Conservation (phyloP, 1,140 invertebrate species). For the Ceratosolen fusciceps region DNA sequence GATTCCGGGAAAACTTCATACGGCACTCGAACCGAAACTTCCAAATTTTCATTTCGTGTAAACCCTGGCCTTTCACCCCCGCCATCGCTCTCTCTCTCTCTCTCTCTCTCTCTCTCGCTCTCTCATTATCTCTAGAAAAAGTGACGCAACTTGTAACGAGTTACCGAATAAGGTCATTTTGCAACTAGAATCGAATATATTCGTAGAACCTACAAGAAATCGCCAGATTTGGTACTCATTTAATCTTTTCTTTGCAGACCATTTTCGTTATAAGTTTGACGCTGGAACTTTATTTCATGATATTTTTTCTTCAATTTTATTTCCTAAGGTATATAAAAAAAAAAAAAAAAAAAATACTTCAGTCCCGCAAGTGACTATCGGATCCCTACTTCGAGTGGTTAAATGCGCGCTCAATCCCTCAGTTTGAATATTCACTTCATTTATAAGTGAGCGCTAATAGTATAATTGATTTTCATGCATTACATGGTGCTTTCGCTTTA, state of each 20-base stretch:
- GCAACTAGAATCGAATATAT: not conserved
- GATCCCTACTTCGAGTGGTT: not conserved
- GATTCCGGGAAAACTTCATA: constrained; percentile 16
- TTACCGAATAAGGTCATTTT: constrained; percentile 35
- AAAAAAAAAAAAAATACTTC: too few relatives aligned
- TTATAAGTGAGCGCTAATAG: not conserved
- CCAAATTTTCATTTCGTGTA: not conserved
- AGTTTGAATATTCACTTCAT: not conserved
- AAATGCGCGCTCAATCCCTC: not conserved
- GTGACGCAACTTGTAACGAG: not conserved
- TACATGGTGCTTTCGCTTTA: not conserved
- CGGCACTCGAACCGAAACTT: not conserved
- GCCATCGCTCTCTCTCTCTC: not conserved
- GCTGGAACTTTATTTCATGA: not conserved
- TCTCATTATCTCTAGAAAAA: not conserved
- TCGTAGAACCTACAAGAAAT: not conserved
- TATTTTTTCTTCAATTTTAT: not conserved
- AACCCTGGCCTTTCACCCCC: not conserved
- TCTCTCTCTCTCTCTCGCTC: not conserved
- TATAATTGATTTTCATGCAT: not conserved
- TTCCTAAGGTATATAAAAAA: too few relatives aligned
- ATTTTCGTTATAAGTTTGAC: not conserved
- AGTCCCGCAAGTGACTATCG: not conserved
- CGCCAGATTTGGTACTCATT: constrained; percentile 10
- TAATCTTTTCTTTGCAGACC: not conserved